Percentiles rank a stretch among this genome's conserved stretches.
Evolutionary conservation across 2,888 invertebrate species (phyloP).

Genomic region (Ceriagrion tenellum): DNA sequence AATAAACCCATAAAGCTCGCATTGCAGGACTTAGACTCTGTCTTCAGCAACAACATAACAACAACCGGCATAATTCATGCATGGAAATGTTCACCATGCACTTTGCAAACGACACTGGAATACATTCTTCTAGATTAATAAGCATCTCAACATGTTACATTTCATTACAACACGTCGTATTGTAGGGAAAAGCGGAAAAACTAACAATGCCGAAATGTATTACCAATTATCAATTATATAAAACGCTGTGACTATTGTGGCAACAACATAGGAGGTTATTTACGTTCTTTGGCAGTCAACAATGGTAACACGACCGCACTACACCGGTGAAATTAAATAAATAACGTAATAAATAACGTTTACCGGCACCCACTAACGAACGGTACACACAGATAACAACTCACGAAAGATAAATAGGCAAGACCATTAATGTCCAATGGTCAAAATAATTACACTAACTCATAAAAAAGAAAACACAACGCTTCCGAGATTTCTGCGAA

Average conservation of each 20-base stretch:
- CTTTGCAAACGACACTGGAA: too few species aligned
- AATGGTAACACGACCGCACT: not conserved
- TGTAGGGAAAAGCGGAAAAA: not conserved
- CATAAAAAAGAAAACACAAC: not conserved
- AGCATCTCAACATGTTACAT: too few species aligned
- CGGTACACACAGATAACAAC: not conserved
- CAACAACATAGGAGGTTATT: not conserved
- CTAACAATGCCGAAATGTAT: not conserved
- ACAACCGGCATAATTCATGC: too few species aligned
- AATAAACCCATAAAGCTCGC: too few species aligned
- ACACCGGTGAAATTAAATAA: not conserved
- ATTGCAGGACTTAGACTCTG: too few species aligned
- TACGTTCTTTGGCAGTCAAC: not conserved
- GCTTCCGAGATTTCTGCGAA: not conserved
- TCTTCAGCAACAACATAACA: too few species aligned
- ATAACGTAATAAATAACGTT: not conserved
- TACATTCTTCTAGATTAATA: too few species aligned
- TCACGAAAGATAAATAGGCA: not conserved
- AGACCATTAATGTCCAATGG: not conserved
- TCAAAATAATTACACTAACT: constrained; percentile 1
- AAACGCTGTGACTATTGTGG: not conserved
- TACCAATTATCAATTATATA: not conserved
- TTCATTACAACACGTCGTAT: too few species aligned
- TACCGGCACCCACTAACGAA: constrained; percentile 28
- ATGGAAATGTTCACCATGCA: too few species aligned